phyloP scores from a whole-genome alignment of 2,888 invertebrate genomes.

The Xylophagus ater region DNA sequence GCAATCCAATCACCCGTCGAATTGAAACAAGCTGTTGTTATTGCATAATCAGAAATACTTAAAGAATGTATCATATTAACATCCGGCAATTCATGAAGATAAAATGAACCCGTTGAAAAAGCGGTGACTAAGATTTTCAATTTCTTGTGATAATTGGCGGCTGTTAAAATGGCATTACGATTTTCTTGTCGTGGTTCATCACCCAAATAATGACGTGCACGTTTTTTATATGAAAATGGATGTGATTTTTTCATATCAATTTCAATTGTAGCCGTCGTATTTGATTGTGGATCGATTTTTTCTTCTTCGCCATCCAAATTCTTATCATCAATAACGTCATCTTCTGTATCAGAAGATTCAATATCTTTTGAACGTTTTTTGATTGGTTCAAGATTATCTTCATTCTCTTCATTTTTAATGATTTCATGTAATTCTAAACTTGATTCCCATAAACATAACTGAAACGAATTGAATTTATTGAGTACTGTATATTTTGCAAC shows the following conservation, averaged over 20 bases:
- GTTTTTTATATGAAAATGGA: constrained; percentile 54
- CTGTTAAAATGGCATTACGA: constrained; percentile 55
- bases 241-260: constrained; percentile 32
- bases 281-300: constrained; percentile 7
- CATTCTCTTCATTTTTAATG: constrained; percentile 12
- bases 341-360: constrained; percentile 38
- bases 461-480: no score
- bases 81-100: constrained; percentile 88
- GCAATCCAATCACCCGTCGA: constrained; percentile 92
- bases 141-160: constrained; percentile 71
- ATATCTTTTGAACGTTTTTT: constrained; percentile 12
- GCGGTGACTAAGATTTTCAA: constrained; percentile 79
- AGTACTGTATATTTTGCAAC: no score
- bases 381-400: constrained; percentile 7
- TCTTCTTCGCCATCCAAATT: constrained; percentile 13
- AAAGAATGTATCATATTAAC: constrained; percentile 82
- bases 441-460: constrained; percentile 65
- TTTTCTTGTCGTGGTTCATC: constrained; percentile 55
- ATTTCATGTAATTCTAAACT: constrained; percentile 44
- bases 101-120: constrained; percentile 84
- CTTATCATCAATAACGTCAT: constrained; percentile 49
- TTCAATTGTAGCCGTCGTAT: constrained; percentile 21
- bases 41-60: constrained; percentile 75
- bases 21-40: constrained; percentile 74
- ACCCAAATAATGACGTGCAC: constrained; percentile 62